phyloP scores from a whole-genome alignment of 2,797 vertebrate species.

The Scarus forsteni region DNA sequence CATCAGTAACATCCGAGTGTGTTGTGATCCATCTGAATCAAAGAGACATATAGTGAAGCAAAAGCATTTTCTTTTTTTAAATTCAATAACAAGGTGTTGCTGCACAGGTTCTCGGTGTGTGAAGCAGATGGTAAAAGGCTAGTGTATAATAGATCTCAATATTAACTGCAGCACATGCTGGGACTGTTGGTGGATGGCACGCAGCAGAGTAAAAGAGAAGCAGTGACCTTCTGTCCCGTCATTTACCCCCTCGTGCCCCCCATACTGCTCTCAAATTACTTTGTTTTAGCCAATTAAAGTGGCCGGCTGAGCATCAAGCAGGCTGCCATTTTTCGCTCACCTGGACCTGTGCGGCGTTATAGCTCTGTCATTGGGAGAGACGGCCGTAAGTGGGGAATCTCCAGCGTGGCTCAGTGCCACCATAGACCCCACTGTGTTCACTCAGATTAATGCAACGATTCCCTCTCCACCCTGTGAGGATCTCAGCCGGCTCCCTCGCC shows the following conservation, averaged over 20 bases:
- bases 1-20: constrained; percentile 48
- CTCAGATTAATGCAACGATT: constrained; percentile 68
- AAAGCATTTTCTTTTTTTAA: constrained; percentile 29
- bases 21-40: constrained; percentile 52
- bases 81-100: constrained; percentile 65
- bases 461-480: constrained; percentile 46
- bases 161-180: constrained; percentile 86
- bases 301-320: constrained; percentile 83
- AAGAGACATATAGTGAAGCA: constrained; percentile 37
- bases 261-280: constrained; percentile 86
- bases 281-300: constrained; percentile 90
- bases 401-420: constrained; percentile 68
- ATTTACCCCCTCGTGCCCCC: constrained; percentile 86
- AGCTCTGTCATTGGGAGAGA: constrained; percentile 79
- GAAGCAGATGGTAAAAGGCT: constrained; percentile 85
- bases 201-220: constrained; percentile 82
- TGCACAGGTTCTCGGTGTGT: constrained; percentile 71
- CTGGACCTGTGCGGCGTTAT: constrained; percentile 81
- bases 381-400: constrained; percentile 66
- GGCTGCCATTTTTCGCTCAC: constrained; percentile 82
- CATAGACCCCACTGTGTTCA: constrained; percentile 63
- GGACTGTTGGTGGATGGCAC: constrained; percentile 83
- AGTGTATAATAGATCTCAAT: constrained; percentile 87
- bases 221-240: constrained; percentile 88
- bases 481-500: constrained; percentile 43